Percentiles rank a stretch among this genome's conserved stretches.
Conservation (phyloP, 2,113 vertebrate genomes). For the Pristiophorus japonicus region DNA sequence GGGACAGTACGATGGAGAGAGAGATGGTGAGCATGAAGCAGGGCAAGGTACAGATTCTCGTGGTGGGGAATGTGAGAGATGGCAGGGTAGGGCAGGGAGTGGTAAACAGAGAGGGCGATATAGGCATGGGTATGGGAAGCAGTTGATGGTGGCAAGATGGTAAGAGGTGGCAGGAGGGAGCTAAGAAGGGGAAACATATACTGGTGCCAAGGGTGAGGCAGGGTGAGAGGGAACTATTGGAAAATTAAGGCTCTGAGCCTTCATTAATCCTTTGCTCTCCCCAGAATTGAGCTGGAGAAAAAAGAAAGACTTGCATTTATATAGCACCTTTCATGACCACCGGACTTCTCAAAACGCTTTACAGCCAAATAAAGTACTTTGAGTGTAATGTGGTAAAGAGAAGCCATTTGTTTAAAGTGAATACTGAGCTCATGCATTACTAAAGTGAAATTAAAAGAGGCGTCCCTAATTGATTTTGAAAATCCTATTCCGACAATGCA, state of each 20-base stretch:
- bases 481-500: neutral
- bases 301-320: no score
- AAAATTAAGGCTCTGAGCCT: neutral
- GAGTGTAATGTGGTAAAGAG: no score
- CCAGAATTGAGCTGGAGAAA: neutral
- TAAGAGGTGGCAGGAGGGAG: neutral
- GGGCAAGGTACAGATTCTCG: neutral
- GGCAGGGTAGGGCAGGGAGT: neutral
- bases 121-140: neutral
- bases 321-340: no score
- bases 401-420: neutral
- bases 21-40: neutral
- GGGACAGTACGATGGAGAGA: neutral
- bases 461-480: neutral
- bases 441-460: neutral
- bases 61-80: neutral
- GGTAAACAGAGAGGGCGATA: neutral
- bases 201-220: neutral
- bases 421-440: neutral
- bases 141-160: neutral
- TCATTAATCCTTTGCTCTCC: neutral
- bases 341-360: no score
- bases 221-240: neutral
- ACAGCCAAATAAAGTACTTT: no score
- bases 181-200: neutral